A percentile compares a stretch with the other conserved stretches of the same genome.
Conservation (phyloP, 2,888 invertebrate species). For the Trachelus tabidus region DNA sequence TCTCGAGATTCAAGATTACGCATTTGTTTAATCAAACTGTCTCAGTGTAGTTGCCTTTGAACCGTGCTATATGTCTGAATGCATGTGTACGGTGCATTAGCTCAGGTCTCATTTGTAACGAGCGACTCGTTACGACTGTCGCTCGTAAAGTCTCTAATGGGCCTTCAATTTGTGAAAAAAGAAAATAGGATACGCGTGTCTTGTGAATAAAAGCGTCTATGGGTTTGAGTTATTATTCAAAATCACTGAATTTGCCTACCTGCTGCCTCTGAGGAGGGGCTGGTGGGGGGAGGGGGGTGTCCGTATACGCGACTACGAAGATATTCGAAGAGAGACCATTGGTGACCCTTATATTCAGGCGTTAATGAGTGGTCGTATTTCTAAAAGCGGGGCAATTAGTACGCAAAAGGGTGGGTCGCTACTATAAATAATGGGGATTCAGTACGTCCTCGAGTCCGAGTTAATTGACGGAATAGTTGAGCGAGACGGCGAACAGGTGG, state of each 20-base stretch:
- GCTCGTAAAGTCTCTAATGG: not conserved
- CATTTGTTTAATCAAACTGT: not conserved
- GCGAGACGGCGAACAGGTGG: not conserved
- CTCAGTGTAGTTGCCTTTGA: not conserved
- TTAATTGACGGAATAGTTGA: not conserved
- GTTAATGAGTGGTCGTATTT: not conserved
- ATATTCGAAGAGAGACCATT: not conserved
- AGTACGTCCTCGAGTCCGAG: not conserved
- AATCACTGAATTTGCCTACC: not conserved
- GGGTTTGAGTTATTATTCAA: not conserved
- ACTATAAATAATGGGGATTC: not conserved
- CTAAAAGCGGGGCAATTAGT: conserved; percentile 1
- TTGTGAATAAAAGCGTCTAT: not conserved
- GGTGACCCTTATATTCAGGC: not conserved
- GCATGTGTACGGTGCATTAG: not conserved
- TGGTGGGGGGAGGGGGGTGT: too few relatives aligned
- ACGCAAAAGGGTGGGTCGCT: not conserved
- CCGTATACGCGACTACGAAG: not conserved
- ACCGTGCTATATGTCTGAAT: not conserved
- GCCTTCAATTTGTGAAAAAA: not conserved
- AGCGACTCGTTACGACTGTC: not conserved
- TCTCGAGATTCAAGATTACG: not conserved
- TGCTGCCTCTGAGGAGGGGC: not conserved
- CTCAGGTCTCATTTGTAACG: not conserved
- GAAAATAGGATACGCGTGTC: not conserved